Percentiles rank a stretch among this genome's conserved stretches.
phyloP scores from a whole-genome alignment of 2,113 vertebrate genomes.

The Rhinoderma darwinii region DNA sequence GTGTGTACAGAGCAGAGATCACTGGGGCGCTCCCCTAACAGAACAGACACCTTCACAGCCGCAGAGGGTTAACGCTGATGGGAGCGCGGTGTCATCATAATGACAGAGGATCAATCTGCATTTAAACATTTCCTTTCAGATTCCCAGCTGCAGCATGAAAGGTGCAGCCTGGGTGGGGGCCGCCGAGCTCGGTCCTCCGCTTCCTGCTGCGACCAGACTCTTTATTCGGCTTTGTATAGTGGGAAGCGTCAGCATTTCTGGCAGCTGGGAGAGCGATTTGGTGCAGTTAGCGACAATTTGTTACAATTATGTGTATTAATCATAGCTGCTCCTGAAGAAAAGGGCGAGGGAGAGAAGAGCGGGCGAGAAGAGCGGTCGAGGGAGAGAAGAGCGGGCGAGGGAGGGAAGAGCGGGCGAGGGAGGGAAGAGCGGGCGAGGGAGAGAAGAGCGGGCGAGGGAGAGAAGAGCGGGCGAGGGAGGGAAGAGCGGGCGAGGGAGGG shows the following conservation, averaged over 20 bases:
- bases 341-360: not conserved
- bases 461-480: not conserved
- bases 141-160: slow-evolving; percentile 57
- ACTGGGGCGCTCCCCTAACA: not conserved
- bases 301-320: slow-evolving; percentile 82
- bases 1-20: not conserved
- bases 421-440: not conserved
- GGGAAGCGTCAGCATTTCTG: slow-evolving; percentile 76
- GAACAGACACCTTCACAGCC: not conserved
- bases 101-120: slow-evolving; percentile 48
- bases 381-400: not conserved
- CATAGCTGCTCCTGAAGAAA: slow-evolving; percentile 72
- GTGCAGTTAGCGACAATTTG: slow-evolving; percentile 78
- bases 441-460: not conserved
- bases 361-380: not conserved
- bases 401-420: not conserved
- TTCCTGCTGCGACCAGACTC: slow-evolving; percentile 50
- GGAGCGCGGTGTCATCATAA: slow-evolving; percentile 46
- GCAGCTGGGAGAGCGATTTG: slow-evolving; percentile 78
- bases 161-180: slow-evolving; percentile 52
- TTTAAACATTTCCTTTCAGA: slow-evolving; percentile 57
- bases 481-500: slow-evolving; percentile 29
- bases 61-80: slow-evolving; percentile 37
- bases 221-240: slow-evolving; percentile 57
- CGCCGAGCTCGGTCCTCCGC: slow-evolving; percentile 20